Conservation (phyloP, 2,113 vertebrate genomes). For the Trichomycterus rosablanca region DNA sequence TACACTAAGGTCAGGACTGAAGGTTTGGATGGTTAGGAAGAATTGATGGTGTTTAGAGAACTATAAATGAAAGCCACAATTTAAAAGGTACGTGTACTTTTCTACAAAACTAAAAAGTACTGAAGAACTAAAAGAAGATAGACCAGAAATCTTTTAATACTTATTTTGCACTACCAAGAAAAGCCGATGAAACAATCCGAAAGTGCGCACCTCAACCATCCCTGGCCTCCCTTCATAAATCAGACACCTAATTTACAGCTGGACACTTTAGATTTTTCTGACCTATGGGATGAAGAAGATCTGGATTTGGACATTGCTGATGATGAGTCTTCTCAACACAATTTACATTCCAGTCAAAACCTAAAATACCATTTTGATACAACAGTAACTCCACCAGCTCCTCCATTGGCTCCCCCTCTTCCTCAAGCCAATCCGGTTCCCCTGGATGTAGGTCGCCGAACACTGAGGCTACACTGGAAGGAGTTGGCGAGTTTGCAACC, state of each 20-base stretch:
- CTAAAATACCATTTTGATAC: background rate
- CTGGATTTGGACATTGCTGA: conserved; percentile 46
- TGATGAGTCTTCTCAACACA: conserved; percentile 38
- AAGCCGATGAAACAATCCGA: conserved; percentile 58
- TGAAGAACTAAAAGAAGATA: no score
- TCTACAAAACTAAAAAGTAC: no score
- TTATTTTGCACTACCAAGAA: background rate
- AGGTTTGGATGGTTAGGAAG: conserved; percentile 1
- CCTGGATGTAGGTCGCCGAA: conserved; percentile 36
- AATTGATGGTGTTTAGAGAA: background rate
- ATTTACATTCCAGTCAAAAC: background rate
- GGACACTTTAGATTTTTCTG: conserved; percentile 67
- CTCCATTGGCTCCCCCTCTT: conserved; percentile 27
- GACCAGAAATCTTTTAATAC: background rate
- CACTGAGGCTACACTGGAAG: conserved; percentile 70
- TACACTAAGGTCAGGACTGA: background rate
- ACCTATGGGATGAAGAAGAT: conserved; percentile 73
- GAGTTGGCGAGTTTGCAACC: conserved; percentile 57
- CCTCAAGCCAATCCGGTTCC: background rate
- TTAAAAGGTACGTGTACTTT: background rate
- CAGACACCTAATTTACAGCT: conserved; percentile 54
- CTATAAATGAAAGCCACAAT: background rate
- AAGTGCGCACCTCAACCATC: conserved; percentile 41
- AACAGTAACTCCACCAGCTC: conserved; percentile 47
- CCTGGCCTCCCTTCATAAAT: conserved; percentile 48